A percentile compares a stretch with the other conserved stretches of the same genome.
Evolutionary conservation across 2,888 invertebrate genomes (phyloP).

Genomic region (Drosophila prostipennis): DNA sequence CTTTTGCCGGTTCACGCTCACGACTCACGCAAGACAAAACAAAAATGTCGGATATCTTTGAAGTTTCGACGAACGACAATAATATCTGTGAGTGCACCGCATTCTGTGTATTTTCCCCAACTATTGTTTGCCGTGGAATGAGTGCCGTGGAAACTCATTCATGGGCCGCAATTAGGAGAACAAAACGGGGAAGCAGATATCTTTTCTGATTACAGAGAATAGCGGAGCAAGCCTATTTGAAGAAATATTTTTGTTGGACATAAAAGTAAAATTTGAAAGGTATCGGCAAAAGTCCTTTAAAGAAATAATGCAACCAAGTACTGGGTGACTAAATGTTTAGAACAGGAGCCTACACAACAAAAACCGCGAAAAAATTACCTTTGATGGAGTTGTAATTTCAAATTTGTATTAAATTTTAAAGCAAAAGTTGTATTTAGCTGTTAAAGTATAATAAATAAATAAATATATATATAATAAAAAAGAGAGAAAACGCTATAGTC

Average conservation of each 20-base stretch:
- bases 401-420: too few species aligned
- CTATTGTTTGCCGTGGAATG: conserved; percentile 50
- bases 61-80: conserved; percentile 40
- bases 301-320: too few species aligned
- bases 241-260: neutral
- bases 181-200: conserved; percentile 12
- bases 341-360: too few species aligned
- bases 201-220: conserved; percentile 23
- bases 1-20: conserved; percentile 33
- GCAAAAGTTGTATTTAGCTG: too few species aligned
- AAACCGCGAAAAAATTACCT: too few species aligned
- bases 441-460: too few species aligned
- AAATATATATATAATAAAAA: too few species aligned
- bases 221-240: conserved; percentile 1
- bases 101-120: conserved; percentile 16
- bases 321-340: too few species aligned
- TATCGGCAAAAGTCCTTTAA: neutral
- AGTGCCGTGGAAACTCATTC: conserved; percentile 54
- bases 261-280: neutral
- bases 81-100: conserved; percentile 14
- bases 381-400: too few species aligned
- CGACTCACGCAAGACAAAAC: conserved; percentile 66
- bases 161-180: conserved; percentile 53
- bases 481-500: too few species aligned
- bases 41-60: conserved; percentile 75